Conservation (phyloP, 2,113 vertebrate genomes). For the Boleophthalmus pectinirostris region DNA sequence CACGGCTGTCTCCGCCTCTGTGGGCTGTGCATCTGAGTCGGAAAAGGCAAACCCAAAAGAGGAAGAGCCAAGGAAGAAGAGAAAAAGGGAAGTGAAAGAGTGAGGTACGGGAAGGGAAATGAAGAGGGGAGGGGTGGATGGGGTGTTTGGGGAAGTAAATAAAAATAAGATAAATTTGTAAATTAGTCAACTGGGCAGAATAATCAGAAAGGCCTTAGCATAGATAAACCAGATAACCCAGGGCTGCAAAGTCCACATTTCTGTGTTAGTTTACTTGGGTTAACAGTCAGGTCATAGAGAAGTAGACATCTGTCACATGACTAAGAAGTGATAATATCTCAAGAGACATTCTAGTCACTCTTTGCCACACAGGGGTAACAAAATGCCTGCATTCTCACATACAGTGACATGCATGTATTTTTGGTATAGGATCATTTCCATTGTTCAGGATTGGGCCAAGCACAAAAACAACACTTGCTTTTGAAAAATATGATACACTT, state of each 20-base stretch:
- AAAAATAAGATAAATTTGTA: conserved; percentile 35
- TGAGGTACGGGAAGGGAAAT: conserved; percentile 16
- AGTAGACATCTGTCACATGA: conserved; percentile 23
- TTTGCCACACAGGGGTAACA: no score
- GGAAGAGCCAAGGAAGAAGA: not conserved
- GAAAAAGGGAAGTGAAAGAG: conserved; percentile 40
- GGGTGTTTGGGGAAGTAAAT: conserved; percentile 10
- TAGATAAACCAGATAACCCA: conserved; percentile 18
- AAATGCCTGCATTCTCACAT: no score
- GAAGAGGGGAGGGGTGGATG: no score
- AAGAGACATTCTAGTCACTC: no score
- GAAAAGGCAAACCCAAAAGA: conserved; percentile 8
- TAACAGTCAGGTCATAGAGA: not conserved
- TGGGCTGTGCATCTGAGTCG: conserved; percentile 87
- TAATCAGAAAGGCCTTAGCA: conserved; percentile 19
- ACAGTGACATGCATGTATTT: no score
- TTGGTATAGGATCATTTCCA: no score
- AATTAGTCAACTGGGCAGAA: conserved; percentile 34
- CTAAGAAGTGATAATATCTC: not conserved
- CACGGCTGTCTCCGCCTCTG: conserved; percentile 89
- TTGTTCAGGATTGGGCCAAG: not conserved
- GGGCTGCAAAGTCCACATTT: conserved; percentile 4
- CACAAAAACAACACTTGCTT: not conserved
- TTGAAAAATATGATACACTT: not conserved
- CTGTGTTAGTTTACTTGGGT: not conserved